Evolutionary conservation across 2,888 invertebrate genomes (phyloP).

Genomic region (Stramonita haemastoma): DNA sequence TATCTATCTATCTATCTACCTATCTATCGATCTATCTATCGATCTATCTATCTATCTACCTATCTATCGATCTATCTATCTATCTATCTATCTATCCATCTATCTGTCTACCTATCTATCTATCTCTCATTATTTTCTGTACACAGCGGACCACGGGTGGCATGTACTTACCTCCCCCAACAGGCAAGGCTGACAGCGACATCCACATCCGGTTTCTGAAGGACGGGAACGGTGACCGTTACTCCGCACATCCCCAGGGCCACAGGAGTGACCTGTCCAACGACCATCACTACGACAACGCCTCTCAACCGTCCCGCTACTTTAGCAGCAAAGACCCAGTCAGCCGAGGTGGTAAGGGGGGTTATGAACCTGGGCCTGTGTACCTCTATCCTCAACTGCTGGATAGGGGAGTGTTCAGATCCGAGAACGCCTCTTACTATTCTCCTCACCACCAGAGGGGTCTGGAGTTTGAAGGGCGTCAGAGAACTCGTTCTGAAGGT

Average conservation of each 20-base stretch:
- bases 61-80: no score
- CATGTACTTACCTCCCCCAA: background rate
- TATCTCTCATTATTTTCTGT: background rate
- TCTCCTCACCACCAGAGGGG: background rate
- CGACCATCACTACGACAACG: background rate
- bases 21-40: background rate
- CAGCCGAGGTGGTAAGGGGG: background rate
- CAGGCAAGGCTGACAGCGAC: background rate
- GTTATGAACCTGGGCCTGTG: background rate
- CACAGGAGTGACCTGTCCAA: background rate
- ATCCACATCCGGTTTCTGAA: background rate
- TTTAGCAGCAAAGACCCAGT: background rate
- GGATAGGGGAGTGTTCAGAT: background rate
- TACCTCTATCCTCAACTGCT: background rate
- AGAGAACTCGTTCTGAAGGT: background rate
- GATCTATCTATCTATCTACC: background rate
- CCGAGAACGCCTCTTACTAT: background rate
- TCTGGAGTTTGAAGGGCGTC: background rate
- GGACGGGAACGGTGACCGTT: background rate
- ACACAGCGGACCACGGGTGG: background rate
- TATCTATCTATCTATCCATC: no score
- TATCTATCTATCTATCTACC: slow-evolving; percentile 5
- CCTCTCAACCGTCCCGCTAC: background rate
- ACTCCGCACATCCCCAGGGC: background rate
- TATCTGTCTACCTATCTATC: no score